A percentile compares a stretch with the other conserved stretches of the same genome.
Conservation (phyloP, 2,888 invertebrate species). For the Crepidodera aurea region DNA sequence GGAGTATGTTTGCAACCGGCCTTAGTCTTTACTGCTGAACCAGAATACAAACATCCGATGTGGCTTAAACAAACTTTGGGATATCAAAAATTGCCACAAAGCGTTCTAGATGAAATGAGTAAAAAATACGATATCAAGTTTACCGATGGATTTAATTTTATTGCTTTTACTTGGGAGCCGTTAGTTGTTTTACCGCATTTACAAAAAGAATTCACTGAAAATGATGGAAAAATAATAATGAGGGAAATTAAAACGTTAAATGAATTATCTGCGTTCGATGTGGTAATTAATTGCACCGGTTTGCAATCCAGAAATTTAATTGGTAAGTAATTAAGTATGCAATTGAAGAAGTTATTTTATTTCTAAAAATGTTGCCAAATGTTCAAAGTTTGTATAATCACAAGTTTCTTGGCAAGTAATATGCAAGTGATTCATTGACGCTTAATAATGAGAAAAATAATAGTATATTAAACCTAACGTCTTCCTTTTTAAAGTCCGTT, state of each 20-base stretch:
- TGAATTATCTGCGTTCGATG: constrained; percentile 63
- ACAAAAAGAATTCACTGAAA: constrained; percentile 66
- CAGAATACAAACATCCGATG: constrained; percentile 51
- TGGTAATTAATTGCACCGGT: constrained; percentile 84
- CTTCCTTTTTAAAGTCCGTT: too few relatives aligned
- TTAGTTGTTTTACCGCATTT: constrained; percentile 72
- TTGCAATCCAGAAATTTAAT: constrained; percentile 71
- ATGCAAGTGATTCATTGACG: too few relatives aligned
- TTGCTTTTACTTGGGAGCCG: constrained; percentile 75
- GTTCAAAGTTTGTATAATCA: too few relatives aligned
- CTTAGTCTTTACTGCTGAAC: constrained; percentile 49
- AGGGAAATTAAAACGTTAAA: constrained; percentile 65
- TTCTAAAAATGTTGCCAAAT: too few relatives aligned
- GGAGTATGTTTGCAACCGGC: constrained; percentile 47
- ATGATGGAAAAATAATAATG: constrained; percentile 67
- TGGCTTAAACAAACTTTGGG: constrained; percentile 64
- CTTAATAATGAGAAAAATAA: too few relatives aligned
- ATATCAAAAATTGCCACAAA: constrained; percentile 51
- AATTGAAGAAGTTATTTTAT: too few relatives aligned
- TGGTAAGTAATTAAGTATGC: constrained; percentile 27
- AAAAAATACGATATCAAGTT: constrained; percentile 57
- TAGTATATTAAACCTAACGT: too few relatives aligned
- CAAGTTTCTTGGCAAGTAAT: too few relatives aligned
- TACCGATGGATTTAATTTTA: constrained; percentile 69
- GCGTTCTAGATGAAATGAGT: constrained; percentile 57